Conservation (phyloP, 1,140 invertebrate species). For the Thaumetopoea pityocampa region DNA sequence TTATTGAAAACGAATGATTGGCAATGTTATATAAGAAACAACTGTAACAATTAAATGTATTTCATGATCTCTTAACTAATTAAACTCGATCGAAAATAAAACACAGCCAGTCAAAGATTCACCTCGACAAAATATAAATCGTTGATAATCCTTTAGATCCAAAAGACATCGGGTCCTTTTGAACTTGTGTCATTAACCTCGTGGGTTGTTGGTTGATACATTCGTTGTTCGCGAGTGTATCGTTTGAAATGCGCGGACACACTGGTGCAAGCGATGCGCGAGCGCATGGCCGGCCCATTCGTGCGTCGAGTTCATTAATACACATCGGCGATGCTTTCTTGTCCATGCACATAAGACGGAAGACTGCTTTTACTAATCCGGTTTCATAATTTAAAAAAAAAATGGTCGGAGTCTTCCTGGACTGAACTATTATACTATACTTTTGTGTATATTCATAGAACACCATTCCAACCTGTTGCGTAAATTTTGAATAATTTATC, state of each 20-base stretch:
- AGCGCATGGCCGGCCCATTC: conserved; percentile 30
- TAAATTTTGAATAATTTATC: conserved; percentile 12
- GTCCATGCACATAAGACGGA: conserved; percentile 56
- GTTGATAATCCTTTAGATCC: conserved; percentile 20
- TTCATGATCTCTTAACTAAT: conserved; percentile 7
- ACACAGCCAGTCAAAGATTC: conserved; percentile 5
- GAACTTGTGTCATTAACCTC: conserved; percentile 54
- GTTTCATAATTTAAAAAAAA: conserved; percentile 73
- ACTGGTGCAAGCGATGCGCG: conserved; percentile 49
- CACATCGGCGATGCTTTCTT: conserved; percentile 62
- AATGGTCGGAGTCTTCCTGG: conserved; percentile 48
- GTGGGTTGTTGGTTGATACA: conserved; percentile 29
- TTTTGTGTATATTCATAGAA: conserved; percentile 5
- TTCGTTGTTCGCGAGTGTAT: conserved; percentile 39
- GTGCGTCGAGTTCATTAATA: conserved; percentile 63
- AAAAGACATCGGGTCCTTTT: conserved; percentile 18
- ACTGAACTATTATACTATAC: conserved; percentile 9
- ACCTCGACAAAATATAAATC: conserved; percentile 17
- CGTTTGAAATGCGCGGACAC: conserved; percentile 48
- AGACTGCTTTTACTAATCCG: conserved; percentile 64
- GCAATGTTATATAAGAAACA: conserved; percentile 1
- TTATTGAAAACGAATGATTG: too few species aligned
- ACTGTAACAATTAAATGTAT: neutral
- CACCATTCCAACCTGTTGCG: conserved; percentile 4
- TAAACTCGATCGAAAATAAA: conserved; percentile 5